Evolutionary conservation across 2,888 invertebrate species (phyloP), one percentile per base, ranked within the genome.

Genomic region (Ophioninae sp.): DNA sequence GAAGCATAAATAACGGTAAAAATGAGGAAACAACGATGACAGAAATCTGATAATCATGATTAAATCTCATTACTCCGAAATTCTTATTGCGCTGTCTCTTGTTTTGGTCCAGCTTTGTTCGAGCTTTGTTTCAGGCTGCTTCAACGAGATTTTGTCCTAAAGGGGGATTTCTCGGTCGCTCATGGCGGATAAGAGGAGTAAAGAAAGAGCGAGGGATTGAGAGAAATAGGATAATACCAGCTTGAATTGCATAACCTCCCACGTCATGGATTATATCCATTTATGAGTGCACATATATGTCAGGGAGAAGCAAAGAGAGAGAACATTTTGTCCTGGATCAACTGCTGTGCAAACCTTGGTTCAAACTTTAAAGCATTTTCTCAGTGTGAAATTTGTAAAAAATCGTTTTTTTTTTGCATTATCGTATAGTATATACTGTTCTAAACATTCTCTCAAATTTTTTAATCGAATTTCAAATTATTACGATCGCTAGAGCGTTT

Each of bases 191-290:
- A 61, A 72, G 50, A 30, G 21, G 21, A 30, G 57, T 39, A 30
- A 37, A 65, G 6, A 39, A 7, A 39, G 39, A 39, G 44, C 10
- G 44, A 44, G 44, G 44, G 3, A 13, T 10, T 3, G 8, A 44
- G 44, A 44, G 44, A 44, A 44, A 44, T 10, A 44, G 44, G 44
- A 10, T 44, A 44, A 23, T 50, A 39, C 56, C 20, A 20, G 20
- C 39, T 70, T 39, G 10, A 41, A 39, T 77, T 68, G 61, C 61
- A 50, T 50, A 56, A 41, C 20, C 5, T 69, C 56, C 50, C 77
- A 59, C 68, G 77, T 64, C 41, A 10, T 21, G 73, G 69, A 82
- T 83, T 74, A 81, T 64, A 67, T 59, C 81, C 74, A 83, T 81
- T 81, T 76, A 72, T 65, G 72, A 77, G 39, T 61, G 13, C 7